Conservation (phyloP, 2,888 invertebrate species). For the Mactromeris polynyma region DNA sequence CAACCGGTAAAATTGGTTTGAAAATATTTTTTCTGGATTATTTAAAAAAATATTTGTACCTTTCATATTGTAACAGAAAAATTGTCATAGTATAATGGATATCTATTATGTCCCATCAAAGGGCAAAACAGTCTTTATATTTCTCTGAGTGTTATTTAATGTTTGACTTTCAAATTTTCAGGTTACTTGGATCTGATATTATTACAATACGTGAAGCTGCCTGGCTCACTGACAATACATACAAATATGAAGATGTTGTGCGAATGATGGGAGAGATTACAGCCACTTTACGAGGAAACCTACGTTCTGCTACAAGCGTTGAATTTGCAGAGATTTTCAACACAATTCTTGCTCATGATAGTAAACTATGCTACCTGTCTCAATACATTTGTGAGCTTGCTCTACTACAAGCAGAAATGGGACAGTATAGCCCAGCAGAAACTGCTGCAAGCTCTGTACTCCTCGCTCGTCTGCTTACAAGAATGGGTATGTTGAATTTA, state of each 20-base stretch:
- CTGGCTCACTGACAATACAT: constrained; percentile 87
- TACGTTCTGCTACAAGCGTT: constrained; percentile 81
- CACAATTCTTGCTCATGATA: constrained; percentile 72
- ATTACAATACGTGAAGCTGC: constrained; percentile 86
- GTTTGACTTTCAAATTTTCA: constrained; percentile 57
- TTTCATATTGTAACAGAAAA: too few species aligned
- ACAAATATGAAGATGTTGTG: constrained; percentile 87
- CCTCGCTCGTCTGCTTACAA: constrained; percentile 80
- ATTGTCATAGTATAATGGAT: too few species aligned
- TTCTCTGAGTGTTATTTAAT: background rate
- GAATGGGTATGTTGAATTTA: constrained; percentile 73
- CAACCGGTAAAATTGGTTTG: too few species aligned
- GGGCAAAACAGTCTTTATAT: too few species aligned
- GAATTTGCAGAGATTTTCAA: constrained; percentile 83
- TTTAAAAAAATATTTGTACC: too few species aligned
- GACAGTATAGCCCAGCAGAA: constrained; percentile 82
- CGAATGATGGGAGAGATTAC: constrained; percentile 86
- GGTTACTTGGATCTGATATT: constrained; percentile 85
- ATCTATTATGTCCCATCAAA: too few species aligned
- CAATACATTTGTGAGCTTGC: constrained; percentile 85
- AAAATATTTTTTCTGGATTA: too few species aligned
- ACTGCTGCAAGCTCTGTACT: constrained; percentile 84
- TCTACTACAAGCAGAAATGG: constrained; percentile 85
- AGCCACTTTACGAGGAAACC: constrained; percentile 82
- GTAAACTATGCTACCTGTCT: constrained; percentile 75